Conservation (phyloP, 2,113 vertebrate genomes). For the Phalacrocorax brasilianus region DNA sequence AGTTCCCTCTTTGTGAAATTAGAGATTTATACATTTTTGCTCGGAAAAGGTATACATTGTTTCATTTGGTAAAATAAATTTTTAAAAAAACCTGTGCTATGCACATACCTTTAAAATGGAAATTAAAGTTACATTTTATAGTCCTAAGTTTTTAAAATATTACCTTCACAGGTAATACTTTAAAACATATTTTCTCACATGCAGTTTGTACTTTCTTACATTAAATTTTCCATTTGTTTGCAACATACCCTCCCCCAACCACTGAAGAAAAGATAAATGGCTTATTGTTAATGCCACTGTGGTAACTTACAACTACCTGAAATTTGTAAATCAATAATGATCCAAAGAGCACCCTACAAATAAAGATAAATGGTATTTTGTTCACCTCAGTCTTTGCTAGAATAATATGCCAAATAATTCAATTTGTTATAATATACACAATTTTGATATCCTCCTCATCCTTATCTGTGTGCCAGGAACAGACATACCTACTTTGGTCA, state of each 20-base stretch:
- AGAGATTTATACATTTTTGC: background rate
- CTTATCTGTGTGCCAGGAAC: background rate
- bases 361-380: background rate
- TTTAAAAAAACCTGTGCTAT: background rate
- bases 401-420: background rate
- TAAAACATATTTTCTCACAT: background rate
- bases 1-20: background rate
- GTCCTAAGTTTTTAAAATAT: background rate
- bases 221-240: background rate
- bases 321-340: conserved; percentile 22
- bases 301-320: background rate
- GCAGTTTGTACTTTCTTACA: background rate
- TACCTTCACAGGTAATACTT: background rate
- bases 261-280: background rate
- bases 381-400: background rate
- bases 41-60: background rate
- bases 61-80: background rate
- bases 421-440: background rate
- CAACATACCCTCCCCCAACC: background rate
- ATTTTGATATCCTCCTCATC: background rate
- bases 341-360: background rate
- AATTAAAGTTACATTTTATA: background rate
- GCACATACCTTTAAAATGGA: background rate
- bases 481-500: background rate
- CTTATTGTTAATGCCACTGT: background rate